Evolutionary conservation across 2,113 vertebrate genomes (phyloP).

Genomic region (Grallaria varia): DNA sequence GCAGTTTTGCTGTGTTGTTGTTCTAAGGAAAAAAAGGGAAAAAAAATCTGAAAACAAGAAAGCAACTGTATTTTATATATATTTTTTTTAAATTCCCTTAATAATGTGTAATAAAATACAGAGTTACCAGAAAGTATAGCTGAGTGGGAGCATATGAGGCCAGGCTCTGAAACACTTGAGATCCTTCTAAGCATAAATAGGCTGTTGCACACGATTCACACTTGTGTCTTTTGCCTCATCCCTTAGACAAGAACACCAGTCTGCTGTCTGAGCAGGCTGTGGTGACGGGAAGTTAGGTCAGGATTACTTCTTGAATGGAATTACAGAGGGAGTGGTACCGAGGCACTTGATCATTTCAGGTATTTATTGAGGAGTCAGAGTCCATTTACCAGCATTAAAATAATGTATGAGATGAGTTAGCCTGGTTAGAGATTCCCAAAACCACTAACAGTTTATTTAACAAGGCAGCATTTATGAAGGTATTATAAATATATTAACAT

Average conservation of each 20-base stretch:
- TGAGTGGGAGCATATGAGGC: background rate
- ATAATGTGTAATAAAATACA: background rate
- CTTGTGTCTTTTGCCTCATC: background rate
- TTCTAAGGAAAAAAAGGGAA: background rate
- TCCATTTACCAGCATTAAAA: background rate
- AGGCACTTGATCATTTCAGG: background rate
- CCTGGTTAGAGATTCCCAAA: background rate
- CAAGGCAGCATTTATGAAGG: background rate
- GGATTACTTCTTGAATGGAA: background rate
- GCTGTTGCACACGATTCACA: background rate
- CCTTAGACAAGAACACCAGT: rapidly evolving
- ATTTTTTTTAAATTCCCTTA: background rate
- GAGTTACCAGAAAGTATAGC: background rate
- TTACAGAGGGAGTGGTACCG: background rate
- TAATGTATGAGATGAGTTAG: background rate
- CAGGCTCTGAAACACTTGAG: background rate
- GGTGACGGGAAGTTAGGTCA: background rate
- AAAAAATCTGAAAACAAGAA: background rate
- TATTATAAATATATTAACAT: too few relatives aligned
- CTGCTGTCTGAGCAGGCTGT: background rate
- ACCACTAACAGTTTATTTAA: background rate
- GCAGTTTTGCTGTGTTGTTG: background rate
- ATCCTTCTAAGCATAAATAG: background rate
- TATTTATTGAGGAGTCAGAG: background rate
- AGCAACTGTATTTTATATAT: background rate